Conservation (phyloP, 2,888 invertebrate species). For the Tipula lateralis region DNA sequence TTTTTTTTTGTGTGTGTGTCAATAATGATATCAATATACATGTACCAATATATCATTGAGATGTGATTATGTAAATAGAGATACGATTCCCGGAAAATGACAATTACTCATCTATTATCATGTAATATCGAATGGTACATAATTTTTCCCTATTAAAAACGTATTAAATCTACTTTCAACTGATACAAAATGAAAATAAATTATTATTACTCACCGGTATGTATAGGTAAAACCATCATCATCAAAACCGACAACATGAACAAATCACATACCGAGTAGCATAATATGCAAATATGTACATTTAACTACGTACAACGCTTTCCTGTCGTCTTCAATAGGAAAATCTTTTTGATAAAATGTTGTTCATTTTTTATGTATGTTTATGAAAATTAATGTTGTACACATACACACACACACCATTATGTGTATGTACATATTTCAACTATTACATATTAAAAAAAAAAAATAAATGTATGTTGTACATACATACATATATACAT, state of each 20-base stretch:
- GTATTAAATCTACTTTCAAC: neutral
- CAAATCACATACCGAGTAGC: neutral
- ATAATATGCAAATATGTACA: neutral
- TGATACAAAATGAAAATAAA: neutral
- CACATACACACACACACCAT: no score
- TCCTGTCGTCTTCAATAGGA: neutral
- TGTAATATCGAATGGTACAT: neutral
- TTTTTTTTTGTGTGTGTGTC: neutral
- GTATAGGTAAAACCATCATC: neutral
- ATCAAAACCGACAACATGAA: neutral
- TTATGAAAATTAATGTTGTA: slow-evolving; percentile 12
- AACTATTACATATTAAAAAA: neutral
- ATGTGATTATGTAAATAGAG: neutral
- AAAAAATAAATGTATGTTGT: no score
- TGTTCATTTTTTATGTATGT: neutral
- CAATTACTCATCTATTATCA: neutral
- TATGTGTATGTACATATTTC: neutral
- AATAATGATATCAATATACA: neutral
- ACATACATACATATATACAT: neutral
- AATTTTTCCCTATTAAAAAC: neutral
- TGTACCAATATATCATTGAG: neutral
- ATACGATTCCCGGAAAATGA: neutral
- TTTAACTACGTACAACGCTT: neutral
- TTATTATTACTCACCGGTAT: neutral
- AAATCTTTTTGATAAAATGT: neutral